Evolutionary conservation across 2,113 vertebrate genomes (phyloP), one percentile per base, ranked within the genome.

Genomic region (Menidia beryllina): DNA sequence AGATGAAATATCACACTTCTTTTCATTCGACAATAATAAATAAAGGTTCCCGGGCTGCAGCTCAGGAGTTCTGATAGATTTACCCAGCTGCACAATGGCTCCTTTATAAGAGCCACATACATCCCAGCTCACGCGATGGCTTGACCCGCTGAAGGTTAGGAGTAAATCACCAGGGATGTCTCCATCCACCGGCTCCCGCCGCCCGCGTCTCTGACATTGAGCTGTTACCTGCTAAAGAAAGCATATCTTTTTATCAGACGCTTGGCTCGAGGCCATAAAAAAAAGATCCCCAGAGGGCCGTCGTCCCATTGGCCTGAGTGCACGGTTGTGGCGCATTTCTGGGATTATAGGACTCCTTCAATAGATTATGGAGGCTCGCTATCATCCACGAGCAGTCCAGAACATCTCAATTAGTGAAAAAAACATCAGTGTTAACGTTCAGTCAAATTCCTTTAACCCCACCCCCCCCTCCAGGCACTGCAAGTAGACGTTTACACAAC

Each of bases 11-110:
- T 74, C 73, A 71, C 63, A 61, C 76, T 72, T 83, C 48, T 69
- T 85, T 82, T 81, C 39, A 76, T 81, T 66, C 61, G 67, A 67
- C 56, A 51, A 71, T 71, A 74, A 83, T 86, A 88, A 82, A 80
- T 86, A 79, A 77, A 83, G n/a, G 60, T 63, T 23, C 58, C 23
- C 7, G 23, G 69, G 79, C 59, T 17, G 1, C 24, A 77, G 68
- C 75, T 84, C 74, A 68, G 53, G 15, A 53, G 67, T 60, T 59
- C 60, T 82, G 78, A 81, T 79, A 70, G 77, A 87, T 88, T 83
- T 79, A 82, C 75, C 69, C 61, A 69, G 47, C 54, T 45, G 59
- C 64, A 82, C 89, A 84, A 84, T 73, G 73, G 48, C 63, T 75
- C 69, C 55, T 81, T 80, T 77, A 81, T 86, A 66, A 38, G 72